Conservation (phyloP, 35 echinoderm and acorn worm species). For the Holothuria glaberrima region DNA sequence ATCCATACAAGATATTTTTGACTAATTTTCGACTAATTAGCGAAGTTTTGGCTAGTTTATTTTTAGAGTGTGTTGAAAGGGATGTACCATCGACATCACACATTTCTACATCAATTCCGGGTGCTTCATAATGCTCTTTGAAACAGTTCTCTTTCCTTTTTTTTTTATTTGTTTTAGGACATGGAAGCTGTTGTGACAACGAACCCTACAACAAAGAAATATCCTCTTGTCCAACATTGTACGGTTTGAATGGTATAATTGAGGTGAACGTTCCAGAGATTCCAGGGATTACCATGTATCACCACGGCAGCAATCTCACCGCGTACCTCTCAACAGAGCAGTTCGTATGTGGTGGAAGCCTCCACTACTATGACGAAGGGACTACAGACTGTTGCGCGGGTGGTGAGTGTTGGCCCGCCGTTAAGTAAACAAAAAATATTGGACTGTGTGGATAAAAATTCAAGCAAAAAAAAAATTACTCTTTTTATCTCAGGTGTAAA, state of each 20-base stretch:
- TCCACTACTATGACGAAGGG: conserved; percentile 1
- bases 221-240: background rate
- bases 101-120: no score
- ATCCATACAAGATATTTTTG: no score
- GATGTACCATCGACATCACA: no score
- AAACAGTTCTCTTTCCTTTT: no score
- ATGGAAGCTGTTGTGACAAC: conserved; percentile 1
- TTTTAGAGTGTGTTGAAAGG: no score
- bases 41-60: no score
- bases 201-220: conserved; percentile 13
- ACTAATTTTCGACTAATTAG: no score
- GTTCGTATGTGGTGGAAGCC: conserved; percentile 14
- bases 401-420: background rate
- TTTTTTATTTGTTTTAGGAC: background rate
- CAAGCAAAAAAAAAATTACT: no score
- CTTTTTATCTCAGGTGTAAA: no score
- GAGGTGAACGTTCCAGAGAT: background rate
- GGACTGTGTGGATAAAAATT: no score
- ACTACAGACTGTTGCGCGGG: background rate
- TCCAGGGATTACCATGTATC: background rate
- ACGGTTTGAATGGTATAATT: background rate
- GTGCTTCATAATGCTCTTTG: no score
- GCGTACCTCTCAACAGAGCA: background rate
- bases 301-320: background rate
- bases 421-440: no score